phyloP scores from a whole-genome alignment of 2,888 invertebrate species.

The Phaonia tiefii region DNA sequence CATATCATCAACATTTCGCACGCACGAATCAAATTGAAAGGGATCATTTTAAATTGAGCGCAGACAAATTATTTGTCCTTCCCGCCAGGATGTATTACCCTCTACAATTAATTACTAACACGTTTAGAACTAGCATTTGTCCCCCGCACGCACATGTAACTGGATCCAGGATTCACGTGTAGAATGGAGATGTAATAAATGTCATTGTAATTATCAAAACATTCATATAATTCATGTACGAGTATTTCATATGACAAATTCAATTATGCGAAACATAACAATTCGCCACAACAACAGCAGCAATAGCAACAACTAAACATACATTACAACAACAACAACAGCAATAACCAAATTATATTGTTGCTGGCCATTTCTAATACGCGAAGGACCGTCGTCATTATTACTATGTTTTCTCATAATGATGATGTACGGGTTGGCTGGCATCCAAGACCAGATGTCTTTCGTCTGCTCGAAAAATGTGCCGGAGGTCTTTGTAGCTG shows the following conservation, averaged over 20 bases:
- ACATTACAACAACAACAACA: neutral
- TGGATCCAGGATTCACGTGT: too few species aligned
- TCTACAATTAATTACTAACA: too few species aligned
- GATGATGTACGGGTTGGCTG: constrained; percentile 51
- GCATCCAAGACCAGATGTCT: constrained; percentile 61
- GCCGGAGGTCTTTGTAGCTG: constrained; percentile 32
- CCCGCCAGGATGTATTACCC: too few species aligned
- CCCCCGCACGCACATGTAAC: too few species aligned
- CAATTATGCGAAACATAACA: constrained; percentile 45
- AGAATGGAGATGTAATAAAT: constrained; percentile 47
- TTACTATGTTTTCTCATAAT: constrained; percentile 24
- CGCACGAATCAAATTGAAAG: too few species aligned
- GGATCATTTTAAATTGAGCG: too few species aligned
- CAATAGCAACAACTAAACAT: neutral
- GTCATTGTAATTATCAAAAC: constrained; percentile 55
- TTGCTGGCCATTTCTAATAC: constrained; percentile 59
- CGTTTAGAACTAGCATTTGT: too few species aligned
- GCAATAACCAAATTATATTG: neutral
- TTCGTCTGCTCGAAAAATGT: constrained; percentile 47
- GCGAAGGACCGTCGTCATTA: constrained; percentile 58
- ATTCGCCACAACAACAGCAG: constrained; percentile 29
- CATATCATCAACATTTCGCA: too few species aligned
- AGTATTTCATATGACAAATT: constrained; percentile 46
- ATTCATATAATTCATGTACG: constrained; percentile 42
- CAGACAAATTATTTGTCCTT: too few species aligned